phyloP scores from a whole-genome alignment of 2,888 invertebrate species.

The Cephus spinipes region DNA sequence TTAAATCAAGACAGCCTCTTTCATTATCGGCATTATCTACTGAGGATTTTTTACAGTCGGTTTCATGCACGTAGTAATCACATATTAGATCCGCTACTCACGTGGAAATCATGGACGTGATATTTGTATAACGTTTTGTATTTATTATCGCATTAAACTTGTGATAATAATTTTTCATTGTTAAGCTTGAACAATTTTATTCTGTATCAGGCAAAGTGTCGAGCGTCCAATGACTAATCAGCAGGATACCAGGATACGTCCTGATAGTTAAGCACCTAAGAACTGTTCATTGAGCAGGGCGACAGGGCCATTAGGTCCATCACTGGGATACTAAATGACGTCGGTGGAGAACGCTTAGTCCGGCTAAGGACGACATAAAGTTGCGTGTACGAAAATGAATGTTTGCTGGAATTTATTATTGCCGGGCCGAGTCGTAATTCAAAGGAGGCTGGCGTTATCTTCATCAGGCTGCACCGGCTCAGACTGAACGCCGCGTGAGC shows the following conservation, averaged over 20 bases:
- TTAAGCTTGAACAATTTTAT: neutral
- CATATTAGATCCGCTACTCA: neutral
- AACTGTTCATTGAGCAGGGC: conserved; percentile 44
- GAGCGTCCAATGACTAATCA: neutral
- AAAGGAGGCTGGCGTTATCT: conserved; percentile 65
- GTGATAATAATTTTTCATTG: neutral
- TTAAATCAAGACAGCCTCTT: conserved; percentile 49
- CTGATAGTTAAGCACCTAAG: conserved; percentile 4
- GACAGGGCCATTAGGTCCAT: conserved; percentile 60
- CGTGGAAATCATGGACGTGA: neutral
- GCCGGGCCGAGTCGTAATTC: conserved; percentile 63
- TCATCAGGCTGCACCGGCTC: conserved; percentile 56
- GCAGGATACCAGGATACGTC: neutral
- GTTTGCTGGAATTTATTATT: conserved; percentile 66
- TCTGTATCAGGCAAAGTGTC: neutral
- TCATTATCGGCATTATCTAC: conserved; percentile 58
- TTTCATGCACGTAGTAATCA: neutral
- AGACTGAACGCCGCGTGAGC: conserved; percentile 49
- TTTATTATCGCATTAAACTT: neutral
- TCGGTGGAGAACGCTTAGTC: conserved; percentile 61
- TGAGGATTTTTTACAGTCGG: conserved; percentile 49
- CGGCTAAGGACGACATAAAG: conserved; percentile 64
- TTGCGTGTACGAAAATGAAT: conserved; percentile 67
- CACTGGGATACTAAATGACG: conserved; percentile 64
- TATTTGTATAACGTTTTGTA: neutral